Evolutionary conservation across 2,113 vertebrate species (phyloP).

Genomic region (Cricetomys ansorgei): DNA sequence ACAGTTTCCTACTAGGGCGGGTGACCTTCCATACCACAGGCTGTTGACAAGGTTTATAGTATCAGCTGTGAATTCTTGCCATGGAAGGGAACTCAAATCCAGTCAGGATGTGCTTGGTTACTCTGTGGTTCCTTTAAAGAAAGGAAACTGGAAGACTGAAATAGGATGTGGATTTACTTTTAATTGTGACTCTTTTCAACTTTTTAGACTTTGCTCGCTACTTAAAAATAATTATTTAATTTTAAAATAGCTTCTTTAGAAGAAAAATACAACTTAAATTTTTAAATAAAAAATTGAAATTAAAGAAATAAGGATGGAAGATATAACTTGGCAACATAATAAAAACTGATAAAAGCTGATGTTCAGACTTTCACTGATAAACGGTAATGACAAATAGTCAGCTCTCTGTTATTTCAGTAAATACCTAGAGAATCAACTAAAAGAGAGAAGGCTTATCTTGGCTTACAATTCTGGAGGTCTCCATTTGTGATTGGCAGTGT

Average conservation of each 20-base stretch:
- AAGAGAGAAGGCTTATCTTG: too few species aligned
- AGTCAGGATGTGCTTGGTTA: background rate
- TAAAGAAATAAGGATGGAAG: background rate
- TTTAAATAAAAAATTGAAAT: background rate
- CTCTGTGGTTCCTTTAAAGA: background rate
- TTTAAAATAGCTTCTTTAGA: constrained; percentile 10
- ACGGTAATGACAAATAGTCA: too few species aligned
- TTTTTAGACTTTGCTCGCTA: background rate
- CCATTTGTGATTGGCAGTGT: background rate
- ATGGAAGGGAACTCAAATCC: background rate
- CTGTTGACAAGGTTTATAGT: background rate
- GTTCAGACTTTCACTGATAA: background rate
- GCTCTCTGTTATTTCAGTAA: background rate
- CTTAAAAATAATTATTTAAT: background rate
- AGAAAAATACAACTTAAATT: background rate
- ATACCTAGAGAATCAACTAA: background rate
- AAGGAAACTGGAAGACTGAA: background rate
- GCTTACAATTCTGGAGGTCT: background rate
- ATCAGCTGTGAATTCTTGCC: background rate
- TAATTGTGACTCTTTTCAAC: background rate
- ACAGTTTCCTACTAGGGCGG: background rate
- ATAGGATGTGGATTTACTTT: background rate
- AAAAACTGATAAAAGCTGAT: background rate
- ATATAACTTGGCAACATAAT: background rate
- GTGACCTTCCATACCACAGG: background rate